Evolutionary conservation across 2,888 invertebrate genomes (phyloP).

Genomic region (Coenonympha arcania): DNA sequence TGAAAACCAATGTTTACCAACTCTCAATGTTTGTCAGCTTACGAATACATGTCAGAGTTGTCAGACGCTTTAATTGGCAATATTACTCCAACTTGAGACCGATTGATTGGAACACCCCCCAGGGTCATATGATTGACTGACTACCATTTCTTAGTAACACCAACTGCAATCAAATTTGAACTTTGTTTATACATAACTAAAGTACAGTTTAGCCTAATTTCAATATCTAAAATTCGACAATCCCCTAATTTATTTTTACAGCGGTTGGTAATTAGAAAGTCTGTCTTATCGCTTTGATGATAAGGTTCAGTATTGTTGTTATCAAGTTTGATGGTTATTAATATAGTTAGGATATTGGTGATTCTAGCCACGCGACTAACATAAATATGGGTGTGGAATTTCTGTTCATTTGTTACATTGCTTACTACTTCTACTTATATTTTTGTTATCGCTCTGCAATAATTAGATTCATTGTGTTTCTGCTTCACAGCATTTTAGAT

Average conservation of each 20-base stretch:
- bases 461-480: too few species aligned
- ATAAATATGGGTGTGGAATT: slow-evolving; percentile 28
- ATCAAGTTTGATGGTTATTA: not conserved
- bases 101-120: slow-evolving; percentile 18
- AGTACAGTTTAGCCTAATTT: not conserved
- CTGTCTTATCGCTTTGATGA: not conserved
- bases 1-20: not conserved
- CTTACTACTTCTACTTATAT: not conserved
- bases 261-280: not conserved
- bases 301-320: slow-evolving; percentile 11
- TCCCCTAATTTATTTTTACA: slow-evolving; percentile 11
- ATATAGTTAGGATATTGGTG: slow-evolving; percentile 33
- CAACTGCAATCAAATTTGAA: not conserved
- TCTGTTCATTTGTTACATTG: slow-evolving; percentile 16
- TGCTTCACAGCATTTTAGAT: too few species aligned
- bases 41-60: slow-evolving; percentile 6
- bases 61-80: slow-evolving; percentile 21
- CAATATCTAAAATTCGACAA: slow-evolving; percentile 1
- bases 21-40: slow-evolving; percentile 8
- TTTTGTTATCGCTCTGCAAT: not conserved
- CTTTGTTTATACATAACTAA: not conserved
- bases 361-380: slow-evolving; percentile 39
- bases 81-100: slow-evolving; percentile 22
- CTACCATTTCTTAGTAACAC: slow-evolving; percentile 5
- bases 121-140: slow-evolving; percentile 18